Percentiles rank a stretch among this genome's conserved stretches.
These are phyloP conservation scores for Mongoloraphidia duomilia DNA, from an alignment of 2,888 invertebrate genomes.

Conservation along the genomic window DNA sequence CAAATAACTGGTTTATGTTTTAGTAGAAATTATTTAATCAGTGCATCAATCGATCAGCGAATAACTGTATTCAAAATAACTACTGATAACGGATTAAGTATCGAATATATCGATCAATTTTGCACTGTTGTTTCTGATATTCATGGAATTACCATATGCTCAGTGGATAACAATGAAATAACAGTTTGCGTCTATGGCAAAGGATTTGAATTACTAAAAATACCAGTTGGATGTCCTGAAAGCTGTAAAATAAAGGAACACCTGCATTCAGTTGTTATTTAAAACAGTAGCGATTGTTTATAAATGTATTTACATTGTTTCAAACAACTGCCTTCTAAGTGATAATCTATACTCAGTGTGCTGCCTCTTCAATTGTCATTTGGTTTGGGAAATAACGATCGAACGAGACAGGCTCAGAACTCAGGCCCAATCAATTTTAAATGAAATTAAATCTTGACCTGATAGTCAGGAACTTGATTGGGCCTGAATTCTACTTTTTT, in stretches of 20 bases:
- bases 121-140: constrained; percentile 49
- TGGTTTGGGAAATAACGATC: no score
- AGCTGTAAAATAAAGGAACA: neutral
- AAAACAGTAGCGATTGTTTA: neutral
- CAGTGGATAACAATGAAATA: constrained; percentile 18
- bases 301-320: no score
- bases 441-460: no score
- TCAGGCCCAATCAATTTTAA: no score
- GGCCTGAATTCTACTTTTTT: no score
- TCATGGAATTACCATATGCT: constrained; percentile 38
- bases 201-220: constrained; percentile 30
- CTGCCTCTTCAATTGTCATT: no score
- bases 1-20: constrained; percentile 53
- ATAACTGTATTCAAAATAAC: constrained; percentile 37
- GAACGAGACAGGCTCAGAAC: no score
- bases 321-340: no score
- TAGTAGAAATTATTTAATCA: constrained; percentile 32
- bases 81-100: constrained; percentile 22
- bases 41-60: constrained; percentile 50
- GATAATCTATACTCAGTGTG: no score
- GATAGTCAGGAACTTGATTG: no score
- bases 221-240: neutral
- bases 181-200: constrained; percentile 35
- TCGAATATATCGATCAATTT: constrained; percentile 30
- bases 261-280: neutral